Evolutionary conservation across 2,888 invertebrate genomes (phyloP), one percentile per base, ranked within the genome.

Genomic region (Eilema depressum): DNA sequence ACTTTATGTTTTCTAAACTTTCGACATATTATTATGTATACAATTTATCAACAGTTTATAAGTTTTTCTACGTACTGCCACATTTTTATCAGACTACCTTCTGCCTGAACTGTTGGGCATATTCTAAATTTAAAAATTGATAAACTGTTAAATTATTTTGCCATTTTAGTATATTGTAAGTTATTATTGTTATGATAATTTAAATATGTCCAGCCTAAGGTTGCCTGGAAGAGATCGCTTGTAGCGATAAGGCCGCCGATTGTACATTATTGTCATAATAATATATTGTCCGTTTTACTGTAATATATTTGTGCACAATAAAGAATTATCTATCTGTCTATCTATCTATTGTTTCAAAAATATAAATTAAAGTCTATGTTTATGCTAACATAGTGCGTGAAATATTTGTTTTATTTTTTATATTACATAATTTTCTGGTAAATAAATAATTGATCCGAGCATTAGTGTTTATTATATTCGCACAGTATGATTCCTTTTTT

Each of bases 1-100:
- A 80, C 69, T n/a, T 26, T 59, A 8, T 11, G 28, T n/a, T 11
- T 67, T 12, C 20, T 20, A 69, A 75, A 14, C 28, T 60, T 60
- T 66, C 69, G 62, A n/a, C n/a, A 65, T 53, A 47, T 17, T 47
- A 53, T 53, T 53, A 53, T 5, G 53, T n/a, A 53, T 53, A 53
- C 20, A n/a, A 53, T 53, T 53, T 53, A 53, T 53, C 53, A 53
- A 53, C 10, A n/a, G 53, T 53, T n/a, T 53, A n/a, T 20, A 53
- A 53, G 53, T 20, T 10, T 53, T 20, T 3, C 7, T 4, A 37
- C 37, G 3, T 37, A 11, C 14, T 37, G 11, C 3, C 14, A 12
- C 12, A 14, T 12, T 20, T 47, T 47, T 20, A 20, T 7, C 20
- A 53, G 8, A 53, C n/a, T n/a, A 53, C n/a, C n/a, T 53, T n/a